Evolutionary conservation across 1,140 invertebrate genomes (phyloP).

Genomic region (Argopecten irradians): DNA sequence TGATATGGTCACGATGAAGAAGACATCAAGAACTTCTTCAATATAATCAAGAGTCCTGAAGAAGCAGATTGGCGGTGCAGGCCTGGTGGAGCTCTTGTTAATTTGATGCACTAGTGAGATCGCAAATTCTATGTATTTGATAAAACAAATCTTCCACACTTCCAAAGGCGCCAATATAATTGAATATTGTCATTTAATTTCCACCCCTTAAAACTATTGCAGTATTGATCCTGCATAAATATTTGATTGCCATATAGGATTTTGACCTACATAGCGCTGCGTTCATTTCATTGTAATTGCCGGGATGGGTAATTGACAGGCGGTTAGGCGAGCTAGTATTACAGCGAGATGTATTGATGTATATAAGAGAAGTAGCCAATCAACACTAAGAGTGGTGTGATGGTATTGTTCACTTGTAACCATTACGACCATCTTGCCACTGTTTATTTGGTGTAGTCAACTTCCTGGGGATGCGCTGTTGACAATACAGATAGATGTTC

Average conservation of each 20-base stretch:
- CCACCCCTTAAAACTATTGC: not conserved
- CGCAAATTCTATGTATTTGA: no score
- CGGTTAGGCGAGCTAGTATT: not conserved
- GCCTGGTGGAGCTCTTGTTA: no score
- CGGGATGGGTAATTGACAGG: slow-evolving; percentile 2
- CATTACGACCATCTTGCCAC: not conserved
- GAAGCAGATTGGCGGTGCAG: no score
- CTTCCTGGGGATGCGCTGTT: slow-evolving; percentile 8
- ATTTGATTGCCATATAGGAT: not conserved
- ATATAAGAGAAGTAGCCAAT: not conserved
- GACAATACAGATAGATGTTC: slow-evolving; percentile 11
- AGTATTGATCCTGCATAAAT: not conserved
- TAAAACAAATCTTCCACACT: no score
- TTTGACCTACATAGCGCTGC: not conserved
- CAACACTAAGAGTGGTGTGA: not conserved
- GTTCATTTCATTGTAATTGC: not conserved
- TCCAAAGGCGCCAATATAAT: no score
- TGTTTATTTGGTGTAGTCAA: slow-evolving; percentile 15
- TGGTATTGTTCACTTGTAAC: slow-evolving; percentile 10
- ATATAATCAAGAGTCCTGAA: no score
- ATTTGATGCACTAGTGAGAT: no score
- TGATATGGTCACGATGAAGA: no score
- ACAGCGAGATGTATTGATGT: not conserved
- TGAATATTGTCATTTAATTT: not conserved
- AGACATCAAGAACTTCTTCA: no score